phyloP scores from a whole-genome alignment of 2,797 vertebrate genomes.

The Epinephelus coioides region DNA sequence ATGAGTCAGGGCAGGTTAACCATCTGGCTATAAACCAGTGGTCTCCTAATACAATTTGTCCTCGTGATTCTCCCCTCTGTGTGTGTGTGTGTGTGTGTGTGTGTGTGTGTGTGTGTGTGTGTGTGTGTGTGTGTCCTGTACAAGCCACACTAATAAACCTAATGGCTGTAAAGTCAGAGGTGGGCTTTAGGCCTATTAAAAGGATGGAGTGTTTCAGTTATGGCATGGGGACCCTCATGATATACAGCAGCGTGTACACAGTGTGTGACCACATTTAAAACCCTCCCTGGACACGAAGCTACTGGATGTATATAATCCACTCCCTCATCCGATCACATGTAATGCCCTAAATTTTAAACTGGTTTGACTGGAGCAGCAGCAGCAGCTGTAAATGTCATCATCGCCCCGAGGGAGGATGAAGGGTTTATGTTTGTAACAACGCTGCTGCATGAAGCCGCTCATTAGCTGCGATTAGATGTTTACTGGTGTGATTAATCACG shows the following conservation, averaged over 20 bases:
- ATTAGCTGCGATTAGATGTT: slow-evolving; percentile 50
- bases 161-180: slow-evolving; percentile 72
- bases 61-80: slow-evolving; percentile 39
- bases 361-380: slow-evolving; percentile 1
- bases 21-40: slow-evolving; percentile 79
- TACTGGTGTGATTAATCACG: slow-evolving; percentile 44
- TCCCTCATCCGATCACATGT: slow-evolving; percentile 49
- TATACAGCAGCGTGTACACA: slow-evolving; percentile 9
- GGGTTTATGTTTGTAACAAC: slow-evolving; percentile 18
- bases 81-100: slow-evolving; percentile 5
- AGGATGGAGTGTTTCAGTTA: slow-evolving; percentile 47
- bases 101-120: background rate
- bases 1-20: slow-evolving; percentile 77
- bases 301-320: slow-evolving; percentile 45
- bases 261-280: slow-evolving; percentile 48
- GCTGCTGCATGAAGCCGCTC: slow-evolving; percentile 38
- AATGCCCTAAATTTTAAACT: slow-evolving; percentile 51
- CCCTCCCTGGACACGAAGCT: slow-evolving; percentile 17
- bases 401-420: slow-evolving; percentile 2
- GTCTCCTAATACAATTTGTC: slow-evolving; percentile 78
- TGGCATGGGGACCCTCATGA: slow-evolving; percentile 37
- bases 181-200: slow-evolving; percentile 67
- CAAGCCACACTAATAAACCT: slow-evolving; percentile 77
- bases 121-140: background rate
- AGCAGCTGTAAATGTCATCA: slow-evolving; percentile 21